Evolutionary conservation across 2,113 vertebrate species (phyloP), one percentile per base, ranked within the genome.

Genomic region (Sander vitreus): DNA sequence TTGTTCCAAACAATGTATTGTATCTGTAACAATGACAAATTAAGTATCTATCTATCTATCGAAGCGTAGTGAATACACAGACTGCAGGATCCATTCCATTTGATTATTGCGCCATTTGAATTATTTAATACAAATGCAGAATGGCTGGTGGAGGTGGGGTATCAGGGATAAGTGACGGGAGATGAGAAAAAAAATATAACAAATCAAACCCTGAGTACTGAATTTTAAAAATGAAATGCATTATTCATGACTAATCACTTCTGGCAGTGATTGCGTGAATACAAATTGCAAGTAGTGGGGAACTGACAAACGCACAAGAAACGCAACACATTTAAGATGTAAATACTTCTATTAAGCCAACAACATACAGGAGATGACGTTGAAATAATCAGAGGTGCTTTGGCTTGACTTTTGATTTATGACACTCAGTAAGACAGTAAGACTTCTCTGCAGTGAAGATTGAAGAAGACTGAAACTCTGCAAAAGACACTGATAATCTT

Each of bases 241-340:
- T 94, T 91, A 94, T 94, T 93, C 90, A 93, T 92, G 80, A 70
- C 54, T 90, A 92, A 92, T 91, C 88, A 92, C 87, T 88, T 81
- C 84, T 91, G 87, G 84, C 91, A 78, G 87, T 88, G 88, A 91
- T 92, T 92, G 89, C 80, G 3, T 79, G 72, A 85, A 88, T 76
- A 80, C 82, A 91, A 87, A 87, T 84, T 90, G 74, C 64, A 57
- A 91, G 80, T 75, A 82, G 74, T 85, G 76, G 39, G 62, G 60
- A 87, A 83, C 27, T 85, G 81, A 90, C 80, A 78, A 84, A 86
- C 74, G 80, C 36, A 67, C 79, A n/a, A n/a, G n/a, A n/a, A n/a
- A n/a, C n/a, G n/a, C n/a, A 80, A 54, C 59, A 47, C 58, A 83
- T 83, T 87, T 78, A 67, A 87, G 70, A 85, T 88, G 84, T 90